A percentile compares a stretch with the other conserved stretches of the same genome.
Conservation (phyloP, 2,888 invertebrate genomes). For the Plutella xylostella region DNA sequence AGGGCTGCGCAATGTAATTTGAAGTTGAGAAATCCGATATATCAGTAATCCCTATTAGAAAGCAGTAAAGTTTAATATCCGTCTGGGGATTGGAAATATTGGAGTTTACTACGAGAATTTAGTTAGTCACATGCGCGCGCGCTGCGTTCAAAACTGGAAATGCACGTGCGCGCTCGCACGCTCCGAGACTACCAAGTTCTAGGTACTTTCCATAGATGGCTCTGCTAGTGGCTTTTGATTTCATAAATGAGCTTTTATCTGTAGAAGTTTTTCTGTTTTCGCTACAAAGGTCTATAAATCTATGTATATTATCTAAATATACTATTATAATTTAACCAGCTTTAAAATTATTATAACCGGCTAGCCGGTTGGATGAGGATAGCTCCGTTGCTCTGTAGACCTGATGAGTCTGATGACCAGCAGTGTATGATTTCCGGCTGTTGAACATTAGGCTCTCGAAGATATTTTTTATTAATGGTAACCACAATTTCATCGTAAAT, state of each 20-base stretch:
- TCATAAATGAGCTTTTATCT: background rate
- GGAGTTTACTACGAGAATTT: too few relatives aligned
- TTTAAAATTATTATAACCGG: background rate
- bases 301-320: background rate
- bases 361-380: too few relatives aligned
- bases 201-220: background rate
- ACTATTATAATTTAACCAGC: background rate
- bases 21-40: too few relatives aligned
- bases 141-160: background rate
- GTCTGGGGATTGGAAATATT: too few relatives aligned
- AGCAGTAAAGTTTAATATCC: too few relatives aligned
- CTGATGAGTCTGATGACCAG: too few relatives aligned
- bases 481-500: background rate
- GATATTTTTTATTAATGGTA: background rate
- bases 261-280: background rate
- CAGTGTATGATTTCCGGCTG: too few relatives aligned
- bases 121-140: background rate
- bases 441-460: too few relatives aligned
- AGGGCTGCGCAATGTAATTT: background rate
- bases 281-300: background rate
- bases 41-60: too few relatives aligned
- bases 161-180: background rate
- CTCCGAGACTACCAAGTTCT: background rate
- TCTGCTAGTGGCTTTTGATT: background rate
- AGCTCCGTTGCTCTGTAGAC: too few relatives aligned